Evolutionary conservation across 2,888 invertebrate genomes (phyloP).

Genomic region (Cyaniris semiargus): DNA sequence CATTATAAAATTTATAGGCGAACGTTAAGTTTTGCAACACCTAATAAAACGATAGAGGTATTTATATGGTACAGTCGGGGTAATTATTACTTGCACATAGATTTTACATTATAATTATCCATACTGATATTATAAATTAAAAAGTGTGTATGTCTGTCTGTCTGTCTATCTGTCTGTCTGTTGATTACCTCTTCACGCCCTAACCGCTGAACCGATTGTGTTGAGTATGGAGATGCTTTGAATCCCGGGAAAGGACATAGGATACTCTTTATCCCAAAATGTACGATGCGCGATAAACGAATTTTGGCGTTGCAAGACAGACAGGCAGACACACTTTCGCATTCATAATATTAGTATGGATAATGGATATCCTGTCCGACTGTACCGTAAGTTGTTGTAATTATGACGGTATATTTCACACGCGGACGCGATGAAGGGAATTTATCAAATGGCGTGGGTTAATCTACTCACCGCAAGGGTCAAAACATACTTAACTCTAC

Average conservation of each 20-base stretch:
- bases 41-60: constrained; percentile 12
- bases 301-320: not conserved
- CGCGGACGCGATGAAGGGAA: not conserved
- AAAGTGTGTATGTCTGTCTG: too few relatives aligned
- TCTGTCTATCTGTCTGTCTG: too few relatives aligned
- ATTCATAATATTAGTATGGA: not conserved
- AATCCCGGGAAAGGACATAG: too few relatives aligned
- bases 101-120: not conserved
- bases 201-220: too few relatives aligned
- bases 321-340: not conserved
- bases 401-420: constrained; percentile 24
- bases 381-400: constrained; percentile 27
- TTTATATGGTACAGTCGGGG: not conserved
- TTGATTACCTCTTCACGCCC: too few relatives aligned
- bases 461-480: constrained; percentile 25
- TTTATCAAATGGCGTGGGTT: constrained; percentile 26
- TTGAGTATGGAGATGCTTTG: too few relatives aligned
- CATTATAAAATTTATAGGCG: constrained; percentile 28
- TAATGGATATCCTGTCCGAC: constrained; percentile 6
- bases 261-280: too few relatives aligned
- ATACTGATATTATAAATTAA: too few relatives aligned
- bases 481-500: not conserved
- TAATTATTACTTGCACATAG: not conserved
- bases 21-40: not conserved
- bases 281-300: too few relatives aligned